phyloP scores from a whole-genome alignment of 2,888 invertebrate genomes.

The Dendrolimus pini region DNA sequence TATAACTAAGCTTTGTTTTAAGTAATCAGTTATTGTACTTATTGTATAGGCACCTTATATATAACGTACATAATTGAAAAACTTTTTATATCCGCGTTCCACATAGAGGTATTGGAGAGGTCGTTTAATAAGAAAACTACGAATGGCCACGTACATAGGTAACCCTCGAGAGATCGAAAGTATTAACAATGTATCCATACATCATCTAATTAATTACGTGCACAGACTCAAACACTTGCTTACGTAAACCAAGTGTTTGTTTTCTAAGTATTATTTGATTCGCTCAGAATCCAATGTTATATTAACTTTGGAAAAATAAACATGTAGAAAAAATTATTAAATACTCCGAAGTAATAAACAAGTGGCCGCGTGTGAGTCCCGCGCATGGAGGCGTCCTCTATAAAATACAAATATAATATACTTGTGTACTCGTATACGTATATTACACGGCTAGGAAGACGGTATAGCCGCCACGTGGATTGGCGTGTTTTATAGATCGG shows the following conservation, averaged over 20 bases:
- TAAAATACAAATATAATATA: too few relatives aligned
- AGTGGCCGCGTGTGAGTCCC: too few relatives aligned
- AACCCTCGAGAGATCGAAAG: conserved; percentile 8
- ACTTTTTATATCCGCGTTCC: conserved; percentile 14
- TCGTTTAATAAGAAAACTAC: background rate
- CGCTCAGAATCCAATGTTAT: too few relatives aligned
- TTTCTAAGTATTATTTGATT: background rate
- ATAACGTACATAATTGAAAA: conserved; percentile 21
- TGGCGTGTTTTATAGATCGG: too few relatives aligned
- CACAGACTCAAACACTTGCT: conserved; percentile 20
- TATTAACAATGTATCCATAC: conserved; percentile 14
- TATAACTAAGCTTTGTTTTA: too few relatives aligned
- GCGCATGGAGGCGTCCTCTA: too few relatives aligned
- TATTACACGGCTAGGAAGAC: too few relatives aligned
- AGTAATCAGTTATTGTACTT: background rate
- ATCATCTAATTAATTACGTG: conserved; percentile 43
- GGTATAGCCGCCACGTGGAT: too few relatives aligned
- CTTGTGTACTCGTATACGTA: too few relatives aligned
- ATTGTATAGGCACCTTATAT: conserved; percentile 6
- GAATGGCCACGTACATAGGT: background rate
- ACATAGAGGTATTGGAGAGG: background rate
- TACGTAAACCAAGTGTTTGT: background rate
- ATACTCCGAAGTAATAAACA: too few relatives aligned
- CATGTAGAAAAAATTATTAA: too few relatives aligned
- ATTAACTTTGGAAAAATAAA: too few relatives aligned